phyloP scores from a whole-genome alignment of 2,797 vertebrate genomes.

The Neomorphus geoffroyi region DNA sequence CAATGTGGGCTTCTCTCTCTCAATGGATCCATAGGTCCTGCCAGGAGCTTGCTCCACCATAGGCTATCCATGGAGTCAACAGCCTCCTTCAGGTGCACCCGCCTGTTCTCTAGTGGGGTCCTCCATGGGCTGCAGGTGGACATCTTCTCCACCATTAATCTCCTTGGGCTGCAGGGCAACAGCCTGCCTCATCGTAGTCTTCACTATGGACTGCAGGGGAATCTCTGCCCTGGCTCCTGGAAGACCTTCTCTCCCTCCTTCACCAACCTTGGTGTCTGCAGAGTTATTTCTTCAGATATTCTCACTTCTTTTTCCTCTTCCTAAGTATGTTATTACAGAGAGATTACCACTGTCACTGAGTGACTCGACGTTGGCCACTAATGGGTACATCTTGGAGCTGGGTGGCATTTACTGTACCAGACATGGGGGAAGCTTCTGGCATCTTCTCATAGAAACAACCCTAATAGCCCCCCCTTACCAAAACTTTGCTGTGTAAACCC shows the following conservation, averaged over 20 bases:
- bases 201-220: rapidly evolving
- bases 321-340: background rate
- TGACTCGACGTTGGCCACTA: rapidly evolving
- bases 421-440: background rate
- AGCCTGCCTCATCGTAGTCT: background rate
- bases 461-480: rapidly evolving
- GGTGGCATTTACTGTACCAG: background rate
- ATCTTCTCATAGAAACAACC: background rate
- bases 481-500: background rate
- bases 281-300: background rate
- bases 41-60: background rate
- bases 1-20: background rate
- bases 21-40: background rate
- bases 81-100: rapidly evolving
- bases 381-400: rapidly evolving
- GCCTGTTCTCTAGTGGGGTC: rapidly evolving
- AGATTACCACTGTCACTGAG: rapidly evolving
- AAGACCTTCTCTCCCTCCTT: background rate
- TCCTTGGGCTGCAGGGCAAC: rapidly evolving
- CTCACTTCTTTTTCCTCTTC: rapidly evolving
- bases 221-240: rapidly evolving
- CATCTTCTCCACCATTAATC: background rate
- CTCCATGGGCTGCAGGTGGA: background rate
- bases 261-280: background rate
- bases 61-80: rapidly evolving